Evolutionary conservation across 2,797 vertebrate genomes (phyloP).

Genomic region (Pipistrellus pygmaeus): DNA sequence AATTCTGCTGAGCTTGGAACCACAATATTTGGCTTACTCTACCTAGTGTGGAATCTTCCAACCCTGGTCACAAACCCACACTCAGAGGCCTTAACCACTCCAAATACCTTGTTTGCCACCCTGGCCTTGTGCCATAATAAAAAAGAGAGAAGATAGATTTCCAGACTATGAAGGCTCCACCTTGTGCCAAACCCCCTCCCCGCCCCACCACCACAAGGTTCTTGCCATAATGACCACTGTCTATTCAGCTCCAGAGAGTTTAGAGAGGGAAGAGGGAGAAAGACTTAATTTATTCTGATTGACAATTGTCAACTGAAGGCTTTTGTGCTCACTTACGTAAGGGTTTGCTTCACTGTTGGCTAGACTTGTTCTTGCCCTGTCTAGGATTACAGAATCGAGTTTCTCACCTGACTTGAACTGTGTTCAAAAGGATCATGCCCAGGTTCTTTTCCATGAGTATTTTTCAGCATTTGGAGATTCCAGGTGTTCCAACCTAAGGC

Average conservation of each 20-base stretch:
- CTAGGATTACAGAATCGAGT: slow-evolving; percentile 70
- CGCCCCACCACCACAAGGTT: background rate
- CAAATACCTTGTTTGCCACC: background rate
- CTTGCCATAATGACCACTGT: slow-evolving; percentile 62
- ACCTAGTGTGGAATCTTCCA: background rate
- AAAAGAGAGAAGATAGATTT: background rate
- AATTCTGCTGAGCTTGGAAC: background rate
- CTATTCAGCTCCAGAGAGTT: slow-evolving; percentile 68
- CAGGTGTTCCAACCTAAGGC: background rate
- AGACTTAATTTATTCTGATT: slow-evolving; percentile 76
- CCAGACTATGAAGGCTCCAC: background rate
- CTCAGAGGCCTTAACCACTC: background rate
- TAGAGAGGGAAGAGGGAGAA: slow-evolving; percentile 47
- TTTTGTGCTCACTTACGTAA: slow-evolving; percentile 78
- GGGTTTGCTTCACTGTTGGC: slow-evolving; percentile 42
- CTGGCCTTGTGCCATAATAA: background rate
- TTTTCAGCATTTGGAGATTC: slow-evolving; percentile 70
- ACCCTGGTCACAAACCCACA: background rate
- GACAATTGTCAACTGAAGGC: slow-evolving; percentile 79
- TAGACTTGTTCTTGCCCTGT: slow-evolving; percentile 59
- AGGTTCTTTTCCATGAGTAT: slow-evolving; percentile 75
- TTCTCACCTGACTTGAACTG: slow-evolving; percentile 75
- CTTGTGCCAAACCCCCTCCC: slow-evolving; percentile 12
- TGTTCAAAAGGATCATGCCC: slow-evolving; percentile 67
- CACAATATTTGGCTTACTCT: background rate